Conservation (phyloP, 2,113 vertebrate species). For the Cottus gobio region DNA sequence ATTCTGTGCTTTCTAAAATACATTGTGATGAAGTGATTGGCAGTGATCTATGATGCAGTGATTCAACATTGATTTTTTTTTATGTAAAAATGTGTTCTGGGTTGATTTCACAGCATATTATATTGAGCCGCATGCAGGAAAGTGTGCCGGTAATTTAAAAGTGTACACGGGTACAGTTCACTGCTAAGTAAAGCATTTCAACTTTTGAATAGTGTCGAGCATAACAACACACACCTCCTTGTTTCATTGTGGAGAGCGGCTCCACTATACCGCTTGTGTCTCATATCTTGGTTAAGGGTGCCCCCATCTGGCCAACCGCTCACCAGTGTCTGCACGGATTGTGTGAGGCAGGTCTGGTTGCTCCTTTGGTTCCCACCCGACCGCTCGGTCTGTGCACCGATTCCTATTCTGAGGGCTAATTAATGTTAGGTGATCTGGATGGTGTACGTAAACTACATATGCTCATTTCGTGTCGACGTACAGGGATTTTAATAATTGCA, state of each 20-base stretch:
- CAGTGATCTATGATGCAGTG: neutral
- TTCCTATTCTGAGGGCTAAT: conserved; percentile 10
- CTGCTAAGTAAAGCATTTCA: neutral
- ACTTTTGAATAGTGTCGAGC: conserved; percentile 28
- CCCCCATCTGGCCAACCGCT: conserved; percentile 83
- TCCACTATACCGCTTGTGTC: conserved; percentile 14
- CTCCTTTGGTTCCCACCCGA: conserved; percentile 32
- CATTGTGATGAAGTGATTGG: neutral
- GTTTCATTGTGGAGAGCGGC: conserved; percentile 24
- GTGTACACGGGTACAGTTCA: neutral
- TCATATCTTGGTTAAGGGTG: conserved; percentile 85
- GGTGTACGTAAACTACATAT: conserved; percentile 8
- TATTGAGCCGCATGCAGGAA: neutral
- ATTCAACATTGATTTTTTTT: neutral
- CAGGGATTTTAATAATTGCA: neutral
- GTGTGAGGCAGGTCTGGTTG: conserved; percentile 17
- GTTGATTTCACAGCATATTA: neutral
- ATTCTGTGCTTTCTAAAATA: neutral
- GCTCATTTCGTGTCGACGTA: neutral
- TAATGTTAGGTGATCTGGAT: neutral
- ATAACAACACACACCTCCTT: conserved; percentile 2
- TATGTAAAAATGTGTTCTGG: neutral
- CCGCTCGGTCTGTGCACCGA: conserved; percentile 14
- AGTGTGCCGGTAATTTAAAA: neutral
- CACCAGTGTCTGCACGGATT: conserved; percentile 10